These are phyloP conservation scores for Tragelaphus buxtoni DNA, from an alignment of 2,113 vertebrate species.

Conservation along the genomic window DNA sequence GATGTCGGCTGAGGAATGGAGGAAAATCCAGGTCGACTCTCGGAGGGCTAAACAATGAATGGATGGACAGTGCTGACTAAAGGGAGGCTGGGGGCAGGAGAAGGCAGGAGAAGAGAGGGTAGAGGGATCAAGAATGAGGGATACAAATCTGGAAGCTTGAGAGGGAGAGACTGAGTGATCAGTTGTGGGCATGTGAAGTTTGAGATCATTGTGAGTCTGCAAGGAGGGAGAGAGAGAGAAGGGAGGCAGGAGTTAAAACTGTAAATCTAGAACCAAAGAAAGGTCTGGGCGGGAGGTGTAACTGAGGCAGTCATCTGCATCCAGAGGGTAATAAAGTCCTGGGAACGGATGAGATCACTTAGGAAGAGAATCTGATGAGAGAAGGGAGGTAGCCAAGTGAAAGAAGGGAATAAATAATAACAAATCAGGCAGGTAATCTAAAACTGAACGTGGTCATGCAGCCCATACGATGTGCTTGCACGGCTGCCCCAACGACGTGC, in stretches of 20 bases:
- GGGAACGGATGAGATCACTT: not conserved
- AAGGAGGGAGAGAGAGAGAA: not conserved
- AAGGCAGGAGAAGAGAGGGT: not conserved
- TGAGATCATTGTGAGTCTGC: not conserved
- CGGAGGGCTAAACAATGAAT: not conserved
- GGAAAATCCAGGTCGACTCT: not conserved
- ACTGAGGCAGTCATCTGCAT: not conserved
- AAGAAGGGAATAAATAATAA: slow-evolving; percentile 24
- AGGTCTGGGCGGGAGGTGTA: not conserved
- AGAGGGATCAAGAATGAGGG: not conserved
- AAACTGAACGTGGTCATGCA: not conserved
- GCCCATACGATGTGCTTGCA: not conserved
- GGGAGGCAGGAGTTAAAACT: not conserved
- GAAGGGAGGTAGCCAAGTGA: not conserved
- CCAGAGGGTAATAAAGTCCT: not conserved
- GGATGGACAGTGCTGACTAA: not conserved
- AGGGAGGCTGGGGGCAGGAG: not conserved
- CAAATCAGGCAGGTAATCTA: slow-evolving; percentile 24
- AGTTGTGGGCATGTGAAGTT: not conserved
- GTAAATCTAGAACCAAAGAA: slow-evolving; percentile 1
- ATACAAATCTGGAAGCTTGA: not conserved
- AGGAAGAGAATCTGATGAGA: not conserved
- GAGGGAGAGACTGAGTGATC: not conserved
- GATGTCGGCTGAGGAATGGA: not conserved
- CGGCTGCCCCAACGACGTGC: not conserved